Percentiles rank a stretch among this genome's conserved stretches.
Evolutionary conservation across 2,113 vertebrate genomes (phyloP).

Genomic region (Odontesthes bonariensis): DNA sequence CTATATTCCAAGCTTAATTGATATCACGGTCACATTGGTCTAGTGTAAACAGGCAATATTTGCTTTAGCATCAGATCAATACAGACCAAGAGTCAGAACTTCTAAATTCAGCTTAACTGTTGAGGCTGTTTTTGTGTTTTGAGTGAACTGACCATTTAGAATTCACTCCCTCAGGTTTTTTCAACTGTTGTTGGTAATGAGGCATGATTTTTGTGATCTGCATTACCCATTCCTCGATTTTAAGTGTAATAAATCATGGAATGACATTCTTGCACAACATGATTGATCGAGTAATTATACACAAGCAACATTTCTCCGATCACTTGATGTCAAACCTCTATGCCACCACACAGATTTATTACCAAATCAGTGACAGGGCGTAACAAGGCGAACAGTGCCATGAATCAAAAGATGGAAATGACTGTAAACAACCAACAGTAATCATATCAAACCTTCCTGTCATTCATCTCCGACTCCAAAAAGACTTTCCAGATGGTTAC

Average conservation of each 20-base stretch:
- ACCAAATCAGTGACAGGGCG: constrained; percentile 31
- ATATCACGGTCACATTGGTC: too few relatives aligned
- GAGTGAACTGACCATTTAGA: constrained; percentile 2
- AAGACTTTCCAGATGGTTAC: not conserved
- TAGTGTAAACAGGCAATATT: too few relatives aligned
- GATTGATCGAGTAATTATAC: constrained; percentile 66
- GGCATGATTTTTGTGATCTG: constrained; percentile 2
- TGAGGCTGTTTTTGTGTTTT: not conserved
- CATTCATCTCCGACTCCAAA: constrained; percentile 40
- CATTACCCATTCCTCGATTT: constrained; percentile 12
- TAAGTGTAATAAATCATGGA: constrained; percentile 36
- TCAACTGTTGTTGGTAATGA: constrained; percentile 24
- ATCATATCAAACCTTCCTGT: constrained; percentile 32
- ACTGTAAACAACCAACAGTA: constrained; percentile 38
- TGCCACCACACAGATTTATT: constrained; percentile 34
- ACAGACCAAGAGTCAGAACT: not conserved
- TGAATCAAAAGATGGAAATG: constrained; percentile 27
- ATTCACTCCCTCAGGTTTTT: not conserved
- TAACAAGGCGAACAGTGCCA: constrained; percentile 35
- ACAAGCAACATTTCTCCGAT: constrained; percentile 26
- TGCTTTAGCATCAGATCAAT: too few relatives aligned
- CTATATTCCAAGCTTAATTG: too few relatives aligned
- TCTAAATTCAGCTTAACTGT: not conserved
- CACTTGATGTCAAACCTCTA: constrained; percentile 31
- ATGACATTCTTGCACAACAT: constrained; percentile 13